phyloP scores from a whole-genome alignment of 2,113 vertebrate genomes.

The Etia nguti region DNA sequence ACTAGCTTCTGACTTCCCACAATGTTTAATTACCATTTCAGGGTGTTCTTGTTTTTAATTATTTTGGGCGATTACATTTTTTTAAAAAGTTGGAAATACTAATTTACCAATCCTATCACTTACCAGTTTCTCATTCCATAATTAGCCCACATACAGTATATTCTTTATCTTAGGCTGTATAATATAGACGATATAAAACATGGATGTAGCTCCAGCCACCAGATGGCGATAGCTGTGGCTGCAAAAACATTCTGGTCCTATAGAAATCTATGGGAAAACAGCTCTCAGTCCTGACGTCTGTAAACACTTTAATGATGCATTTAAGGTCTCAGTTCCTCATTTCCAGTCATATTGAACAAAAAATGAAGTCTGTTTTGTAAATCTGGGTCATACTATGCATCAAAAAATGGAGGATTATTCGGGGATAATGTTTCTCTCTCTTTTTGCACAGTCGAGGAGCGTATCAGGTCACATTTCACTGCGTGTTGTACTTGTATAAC shows the following conservation, averaged over 20 bases:
- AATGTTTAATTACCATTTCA: not conserved
- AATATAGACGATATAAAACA: not conserved
- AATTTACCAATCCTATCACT: not conserved
- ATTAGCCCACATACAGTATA: not conserved
- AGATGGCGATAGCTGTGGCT: not conserved
- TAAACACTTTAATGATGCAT: not conserved
- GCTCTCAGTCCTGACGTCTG: not conserved
- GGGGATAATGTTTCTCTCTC: too few relatives aligned
- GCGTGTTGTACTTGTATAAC: too few relatives aligned
- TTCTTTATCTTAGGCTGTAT: not conserved
- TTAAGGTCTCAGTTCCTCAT: not conserved
- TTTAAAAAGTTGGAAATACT: not conserved
- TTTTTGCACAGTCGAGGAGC: too few relatives aligned
- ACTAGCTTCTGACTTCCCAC: accelerated
- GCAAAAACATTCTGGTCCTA: not conserved
- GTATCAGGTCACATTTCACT: too few relatives aligned
- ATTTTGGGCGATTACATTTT: not conserved
- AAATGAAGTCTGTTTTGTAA: not conserved
- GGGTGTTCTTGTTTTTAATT: not conserved
- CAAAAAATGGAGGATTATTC: not conserved
- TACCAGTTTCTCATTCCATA: not conserved
- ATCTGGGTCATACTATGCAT: not conserved
- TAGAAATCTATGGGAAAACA: accelerated
- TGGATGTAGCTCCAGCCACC: not conserved
- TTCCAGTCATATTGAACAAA: not conserved